A percentile compares a stretch with the other conserved stretches of the same genome.
phyloP scores from a whole-genome alignment of 2,888 invertebrate genomes.

The Drosophila antonietae region DNA sequence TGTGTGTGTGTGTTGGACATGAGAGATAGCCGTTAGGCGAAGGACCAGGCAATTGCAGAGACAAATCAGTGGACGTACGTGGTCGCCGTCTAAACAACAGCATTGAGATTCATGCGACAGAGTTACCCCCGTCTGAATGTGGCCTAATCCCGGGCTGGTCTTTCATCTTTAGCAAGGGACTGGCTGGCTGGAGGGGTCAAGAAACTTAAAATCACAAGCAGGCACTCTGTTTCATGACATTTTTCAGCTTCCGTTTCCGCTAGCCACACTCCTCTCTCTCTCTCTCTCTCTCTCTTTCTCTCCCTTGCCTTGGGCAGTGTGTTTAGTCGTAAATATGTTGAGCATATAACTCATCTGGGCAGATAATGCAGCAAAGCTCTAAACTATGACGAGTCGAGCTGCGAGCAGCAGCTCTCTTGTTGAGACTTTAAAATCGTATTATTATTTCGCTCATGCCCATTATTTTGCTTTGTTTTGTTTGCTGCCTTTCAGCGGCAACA shows the following conservation, averaged over 20 bases:
- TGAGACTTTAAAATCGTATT: constrained; percentile 57
- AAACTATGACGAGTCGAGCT: constrained; percentile 30
- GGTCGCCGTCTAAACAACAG: constrained; percentile 50
- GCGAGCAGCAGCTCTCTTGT: not conserved
- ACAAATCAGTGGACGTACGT: constrained; percentile 69
- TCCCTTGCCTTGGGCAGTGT: constrained; percentile 10
- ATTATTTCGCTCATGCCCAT: constrained; percentile 60
- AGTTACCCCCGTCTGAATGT: constrained; percentile 33
- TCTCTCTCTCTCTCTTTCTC: not conserved
- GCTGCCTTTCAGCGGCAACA: constrained; percentile 16
- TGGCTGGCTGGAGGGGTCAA: constrained; percentile 36
- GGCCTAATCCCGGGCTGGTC: constrained; percentile 62
- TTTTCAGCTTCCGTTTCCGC: constrained; percentile 60
- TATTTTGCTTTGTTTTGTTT: not conserved
- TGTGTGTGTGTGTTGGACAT: constrained; percentile 39
- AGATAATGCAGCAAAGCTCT: constrained; percentile 65
- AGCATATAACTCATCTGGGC: constrained; percentile 67
- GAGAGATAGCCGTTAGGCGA: constrained; percentile 20
- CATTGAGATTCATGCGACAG: constrained; percentile 77
- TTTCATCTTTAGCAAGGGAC: constrained; percentile 45
- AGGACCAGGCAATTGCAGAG: constrained; percentile 28
- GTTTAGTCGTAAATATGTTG: constrained; percentile 69
- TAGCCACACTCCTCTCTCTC: not conserved
- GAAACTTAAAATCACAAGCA: constrained; percentile 73
- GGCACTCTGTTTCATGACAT: constrained; percentile 64